A percentile compares a stretch with the other conserved stretches of the same genome.
Evolutionary conservation across 2,113 vertebrate genomes (phyloP).

Genomic region (Panthera uncia): DNA sequence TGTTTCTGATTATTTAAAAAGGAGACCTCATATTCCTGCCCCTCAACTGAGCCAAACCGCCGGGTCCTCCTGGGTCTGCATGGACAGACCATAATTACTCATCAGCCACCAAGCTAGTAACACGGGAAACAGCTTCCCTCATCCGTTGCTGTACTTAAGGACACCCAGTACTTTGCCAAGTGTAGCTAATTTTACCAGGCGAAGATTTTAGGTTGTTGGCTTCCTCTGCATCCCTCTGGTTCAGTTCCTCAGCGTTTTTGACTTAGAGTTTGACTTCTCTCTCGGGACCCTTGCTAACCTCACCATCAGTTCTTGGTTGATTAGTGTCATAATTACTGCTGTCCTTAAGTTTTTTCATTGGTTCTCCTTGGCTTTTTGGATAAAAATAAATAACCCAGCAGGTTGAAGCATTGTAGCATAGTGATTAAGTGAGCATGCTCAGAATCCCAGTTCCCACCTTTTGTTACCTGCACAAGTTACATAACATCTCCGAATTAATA

Average conservation of each 20-base stretch:
- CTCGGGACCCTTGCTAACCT: not conserved
- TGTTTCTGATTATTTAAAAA: not conserved
- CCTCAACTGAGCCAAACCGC: not conserved
- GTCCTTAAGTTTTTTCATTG: not conserved
- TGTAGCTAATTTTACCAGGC: not conserved
- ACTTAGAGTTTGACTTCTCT: not conserved
- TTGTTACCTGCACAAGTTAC: slow-evolving; percentile 16
- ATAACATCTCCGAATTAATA: not conserved
- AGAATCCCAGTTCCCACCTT: slow-evolving; percentile 8
- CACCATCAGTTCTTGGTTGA: not conserved
- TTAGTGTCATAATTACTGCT: not conserved
- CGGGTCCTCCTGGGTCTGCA: not conserved
- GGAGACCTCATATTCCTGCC: not conserved
- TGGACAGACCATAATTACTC: not conserved
- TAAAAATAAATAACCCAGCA: not conserved
- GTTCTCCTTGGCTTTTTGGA: not conserved
- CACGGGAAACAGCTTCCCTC: not conserved
- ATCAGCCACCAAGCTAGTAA: not conserved
- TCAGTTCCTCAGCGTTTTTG: slow-evolving; percentile 24
- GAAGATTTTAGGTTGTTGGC: slow-evolving; percentile 8
- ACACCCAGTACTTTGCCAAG: not conserved
- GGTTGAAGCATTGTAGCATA: not conserved
- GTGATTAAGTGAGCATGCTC: slow-evolving; percentile 13
- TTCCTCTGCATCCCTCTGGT: not conserved
- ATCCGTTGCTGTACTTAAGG: not conserved